Evolutionary conservation across 2,113 vertebrate genomes (phyloP), one percentile per base, ranked within the genome.

Genomic region (Pomatostomus ruficeps): DNA sequence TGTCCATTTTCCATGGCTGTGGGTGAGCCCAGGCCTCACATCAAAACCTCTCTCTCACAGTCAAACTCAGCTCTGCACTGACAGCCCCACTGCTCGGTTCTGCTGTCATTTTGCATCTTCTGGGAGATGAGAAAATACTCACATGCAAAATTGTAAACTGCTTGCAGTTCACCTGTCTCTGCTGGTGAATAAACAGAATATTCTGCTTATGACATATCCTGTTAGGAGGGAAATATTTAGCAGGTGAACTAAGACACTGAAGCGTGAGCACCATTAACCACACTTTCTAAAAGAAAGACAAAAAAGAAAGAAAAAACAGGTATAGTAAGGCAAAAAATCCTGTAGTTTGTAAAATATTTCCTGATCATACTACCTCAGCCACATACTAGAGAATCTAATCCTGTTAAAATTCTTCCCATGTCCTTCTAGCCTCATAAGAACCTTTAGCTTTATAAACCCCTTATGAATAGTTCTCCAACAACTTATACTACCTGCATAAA

Each of bases 361-460:
- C 36, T 67, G 67, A 59, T 28, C 20, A 38, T 40, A 28, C 72
- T 77, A 71, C 40, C 63, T 96, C 62, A 89, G 42, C 10, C 20
- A 73, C 16, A 13, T 18, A 17, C 7, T 45, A 38, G 38, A 58
- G 14, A 79, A 61, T 65, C 19, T 65, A 85, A 66, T 74, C 35
- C 42, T 77, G 14, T 73, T 76, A 72, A 87, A 95, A 85, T 93
- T 89, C 63, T 15, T 83, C 43, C 28, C 35, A 63, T 81, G 52
- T 81, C 51, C 38, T 83, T 62, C 38, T 62, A 28, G 29, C 43
- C 14, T 55, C 35, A 11, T 48, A 70, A 85, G 35, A 57, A 8
- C 62, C n/a, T 84, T 83, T 89, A 63, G 77, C 15, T 89, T 92
- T 79, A 79, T 49, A 23, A 40, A 66, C 3, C 7, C 89, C 33